phyloP scores from a whole-genome alignment of 2,113 vertebrate genomes.

The Ifrita kowaldi region DNA sequence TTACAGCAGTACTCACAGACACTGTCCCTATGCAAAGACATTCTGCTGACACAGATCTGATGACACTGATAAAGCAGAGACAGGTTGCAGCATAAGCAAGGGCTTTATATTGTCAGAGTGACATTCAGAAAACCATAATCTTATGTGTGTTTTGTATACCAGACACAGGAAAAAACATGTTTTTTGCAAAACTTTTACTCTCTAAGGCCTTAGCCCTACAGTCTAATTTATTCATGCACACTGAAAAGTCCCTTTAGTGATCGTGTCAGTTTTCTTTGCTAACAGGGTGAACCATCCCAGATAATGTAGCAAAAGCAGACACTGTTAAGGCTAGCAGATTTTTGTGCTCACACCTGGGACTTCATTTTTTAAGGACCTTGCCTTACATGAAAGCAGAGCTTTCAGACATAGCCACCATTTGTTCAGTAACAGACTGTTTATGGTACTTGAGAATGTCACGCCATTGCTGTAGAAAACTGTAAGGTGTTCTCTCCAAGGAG shows the following conservation, averaged over 20 bases:
- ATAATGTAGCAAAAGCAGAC: background rate
- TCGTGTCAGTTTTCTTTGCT: background rate
- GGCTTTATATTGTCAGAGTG: background rate
- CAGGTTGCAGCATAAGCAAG: background rate
- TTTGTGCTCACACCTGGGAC: background rate
- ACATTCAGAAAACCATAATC: background rate
- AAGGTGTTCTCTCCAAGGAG: constrained; percentile 13
- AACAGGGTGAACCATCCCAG: background rate
- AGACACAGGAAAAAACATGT: background rate
- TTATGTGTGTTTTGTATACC: background rate
- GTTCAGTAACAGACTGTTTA: background rate
- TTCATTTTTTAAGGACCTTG: background rate
- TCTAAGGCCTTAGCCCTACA: background rate
- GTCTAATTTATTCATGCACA: background rate
- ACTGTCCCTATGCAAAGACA: background rate
- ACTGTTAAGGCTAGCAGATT: background rate
- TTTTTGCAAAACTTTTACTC: background rate
- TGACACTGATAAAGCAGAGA: background rate
- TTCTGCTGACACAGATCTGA: background rate
- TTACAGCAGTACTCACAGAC: background rate
- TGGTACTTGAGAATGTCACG: background rate
- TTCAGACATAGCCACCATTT: background rate
- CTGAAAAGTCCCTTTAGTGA: background rate
- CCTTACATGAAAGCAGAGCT: background rate
- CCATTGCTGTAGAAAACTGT: background rate